Evolutionary conservation across 37 sponge, comb jelly and placozoan species (phyloP).

Genomic region (Spongia lamella): DNA sequence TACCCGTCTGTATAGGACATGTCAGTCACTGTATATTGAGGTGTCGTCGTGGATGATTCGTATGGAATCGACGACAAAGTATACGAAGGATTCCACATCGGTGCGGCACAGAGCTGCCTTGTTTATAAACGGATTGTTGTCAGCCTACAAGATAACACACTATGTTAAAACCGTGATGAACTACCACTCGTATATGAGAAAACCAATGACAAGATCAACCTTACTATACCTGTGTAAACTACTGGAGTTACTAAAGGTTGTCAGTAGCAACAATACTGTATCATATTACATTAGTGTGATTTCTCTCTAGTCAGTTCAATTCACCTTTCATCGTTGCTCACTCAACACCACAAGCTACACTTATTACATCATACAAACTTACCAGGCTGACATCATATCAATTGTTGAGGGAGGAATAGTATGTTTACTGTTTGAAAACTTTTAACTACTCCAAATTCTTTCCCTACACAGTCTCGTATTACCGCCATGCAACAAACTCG

Average conservation of each 20-base stretch:
- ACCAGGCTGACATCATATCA: constrained; percentile 40
- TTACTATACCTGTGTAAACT: constrained; percentile 79
- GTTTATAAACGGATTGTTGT: constrained; percentile 59
- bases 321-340: constrained; percentile 67
- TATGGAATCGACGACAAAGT: constrained; percentile 75
- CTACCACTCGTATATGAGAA: constrained; percentile 62
- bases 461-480: constrained; percentile 1
- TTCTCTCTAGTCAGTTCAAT: constrained; percentile 53
- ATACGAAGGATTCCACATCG: neutral
- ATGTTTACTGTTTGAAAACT: neutral
- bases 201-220: constrained; percentile 80
- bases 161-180: constrained; percentile 53
- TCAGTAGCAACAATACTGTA: neutral
- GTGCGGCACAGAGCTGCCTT: too few species aligned
- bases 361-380: constrained; percentile 58
- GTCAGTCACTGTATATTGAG: constrained; percentile 66
- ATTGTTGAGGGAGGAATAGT: constrained; percentile 28
- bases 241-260: constrained; percentile 83
- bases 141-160: constrained; percentile 64
- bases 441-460: neutral
- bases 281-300: neutral
- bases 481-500: constrained; percentile 35
- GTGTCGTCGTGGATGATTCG: constrained; percentile 81
- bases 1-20: constrained; percentile 13
- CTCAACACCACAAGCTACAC: constrained; percentile 46